Base-by-base conservation (phyloP, 2,888 invertebrate species). In the Lithophane socia region DNA sequence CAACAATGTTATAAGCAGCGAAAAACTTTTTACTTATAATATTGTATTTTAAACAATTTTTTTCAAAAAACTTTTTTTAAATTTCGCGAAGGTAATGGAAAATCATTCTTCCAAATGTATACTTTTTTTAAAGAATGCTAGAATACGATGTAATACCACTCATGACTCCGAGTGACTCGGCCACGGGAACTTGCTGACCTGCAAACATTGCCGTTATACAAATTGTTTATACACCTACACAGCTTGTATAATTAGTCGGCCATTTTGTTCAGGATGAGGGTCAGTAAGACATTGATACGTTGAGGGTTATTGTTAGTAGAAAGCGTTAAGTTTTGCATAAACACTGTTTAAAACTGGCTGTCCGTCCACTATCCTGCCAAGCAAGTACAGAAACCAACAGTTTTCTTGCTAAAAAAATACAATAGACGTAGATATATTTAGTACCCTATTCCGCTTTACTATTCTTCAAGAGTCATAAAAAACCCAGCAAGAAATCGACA, bases 111-210 rank as follows among this genome's bases (percentile, higher is more conserved):
- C 92, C 92, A 92, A 94, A 91, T 93, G 91, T 86, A 92, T 91
- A 90, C 91, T 52, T 18, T 8, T 21, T 16, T 37, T 82, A 79
- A 83, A 73, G 72, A 77, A 77, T 82, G 78, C 79, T 89, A 84
- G 72, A 81, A 65, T 85, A 80, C 79, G 80, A 87, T 87, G 83
- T 82, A 88, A 91, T 96, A 96, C 96, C 96, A 92, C 94, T 94
- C 96, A 96, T 96, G 82, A 95, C 94, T 92, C 96, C 96, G 86
- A 96, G 94, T 24, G 96, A 96, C 92, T 96, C 96, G 68, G 96
- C 95, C 82, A 96, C 95, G 13, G 96, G 96, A 90, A 96, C 95
- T 95, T 96, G 96, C 94, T 96, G 96, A 92, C 96, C 96, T 96
- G 96, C 84, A 94, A 92, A 85, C 87, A 91, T 90, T 82, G 90